Evolutionary conservation across 2,888 invertebrate genomes (phyloP), one percentile per base, ranked within the genome.

Genomic region (Bibio marci): DNA sequence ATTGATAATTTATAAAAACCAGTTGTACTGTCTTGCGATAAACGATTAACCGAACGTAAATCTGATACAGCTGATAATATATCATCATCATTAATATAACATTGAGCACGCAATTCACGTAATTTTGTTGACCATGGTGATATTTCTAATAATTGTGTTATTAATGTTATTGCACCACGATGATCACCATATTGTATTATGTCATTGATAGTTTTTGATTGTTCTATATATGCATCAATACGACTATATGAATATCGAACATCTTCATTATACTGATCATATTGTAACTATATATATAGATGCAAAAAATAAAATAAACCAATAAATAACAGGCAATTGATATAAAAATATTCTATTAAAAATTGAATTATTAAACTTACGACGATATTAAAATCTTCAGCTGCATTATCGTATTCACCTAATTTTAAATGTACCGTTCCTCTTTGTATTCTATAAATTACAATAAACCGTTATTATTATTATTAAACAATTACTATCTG

Each of bases 51-150:
- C 0, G 87, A 78, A 31, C 86, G 70, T 51, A 97, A 73, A 62
- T 98, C 98, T 17, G 80, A 75, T 46, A 95, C 83, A 13, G 97
- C 97, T 30, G 83, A 76, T 52, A 79, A 69, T 30, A 79, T 65
- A 59, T 95, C 88, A 40, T 82, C 80, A 49, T 66, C 57, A 12
- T 71, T 74, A 45, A 86, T 74, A 54, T 88, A 80, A 55, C 86
- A 80, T 52, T 91, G 80, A 0, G 94, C 83, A 28, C 98, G 64
- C 32, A 86, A 70, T 59, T 92, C 82, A 22, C 94, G 70, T 36
- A 95, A 67, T 18, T 70, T 65, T 2, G 81, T 69, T 33, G 90
- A 75, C 95, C 95, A 97, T 2, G 95, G 92, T 51, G 90, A 86
- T 18, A 71, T 64, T 58, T 90, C 88, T 26, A 92, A 70, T 10